Percentiles rank a stretch among this genome's conserved stretches.
Evolutionary conservation across 2,113 vertebrate species (phyloP).

Genomic region (Condylura cristata): DNA sequence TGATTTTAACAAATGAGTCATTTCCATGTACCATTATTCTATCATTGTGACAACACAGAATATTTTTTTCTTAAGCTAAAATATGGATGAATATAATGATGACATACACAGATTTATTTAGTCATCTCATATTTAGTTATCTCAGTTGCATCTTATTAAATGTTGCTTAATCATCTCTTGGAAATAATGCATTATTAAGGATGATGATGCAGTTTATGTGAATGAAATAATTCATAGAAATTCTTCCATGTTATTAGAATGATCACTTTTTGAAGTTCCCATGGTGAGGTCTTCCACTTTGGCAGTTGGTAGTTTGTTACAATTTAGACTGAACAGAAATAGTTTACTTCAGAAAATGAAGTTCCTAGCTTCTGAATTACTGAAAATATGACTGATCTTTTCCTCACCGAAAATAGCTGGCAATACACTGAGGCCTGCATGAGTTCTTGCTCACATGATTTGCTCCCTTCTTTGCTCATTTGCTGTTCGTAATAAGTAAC

Average conservation of each 20-base stretch:
- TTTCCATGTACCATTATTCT: constrained; percentile 41
- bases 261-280: neutral
- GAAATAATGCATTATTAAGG: neutral
- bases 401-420: neutral
- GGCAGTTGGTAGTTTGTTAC: constrained; percentile 21
- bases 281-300: neutral
- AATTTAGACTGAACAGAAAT: neutral
- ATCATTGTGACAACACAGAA: neutral
- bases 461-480: neutral
- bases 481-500: constrained; percentile 45
- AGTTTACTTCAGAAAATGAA: neutral
- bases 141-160: neutral
- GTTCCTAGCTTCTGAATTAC: neutral
- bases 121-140: neutral
- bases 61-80: constrained; percentile 31
- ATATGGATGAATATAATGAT: neutral
- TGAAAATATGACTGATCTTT: neutral
- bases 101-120: neutral
- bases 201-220: neutral
- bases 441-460: neutral
- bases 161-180: neutral
- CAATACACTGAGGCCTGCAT: neutral
- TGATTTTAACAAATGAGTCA: constrained; percentile 40
- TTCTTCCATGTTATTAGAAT: neutral
- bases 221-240: neutral